phyloP scores from a whole-genome alignment of 2,113 vertebrate species.

The Psephotus haematonotus region DNA sequence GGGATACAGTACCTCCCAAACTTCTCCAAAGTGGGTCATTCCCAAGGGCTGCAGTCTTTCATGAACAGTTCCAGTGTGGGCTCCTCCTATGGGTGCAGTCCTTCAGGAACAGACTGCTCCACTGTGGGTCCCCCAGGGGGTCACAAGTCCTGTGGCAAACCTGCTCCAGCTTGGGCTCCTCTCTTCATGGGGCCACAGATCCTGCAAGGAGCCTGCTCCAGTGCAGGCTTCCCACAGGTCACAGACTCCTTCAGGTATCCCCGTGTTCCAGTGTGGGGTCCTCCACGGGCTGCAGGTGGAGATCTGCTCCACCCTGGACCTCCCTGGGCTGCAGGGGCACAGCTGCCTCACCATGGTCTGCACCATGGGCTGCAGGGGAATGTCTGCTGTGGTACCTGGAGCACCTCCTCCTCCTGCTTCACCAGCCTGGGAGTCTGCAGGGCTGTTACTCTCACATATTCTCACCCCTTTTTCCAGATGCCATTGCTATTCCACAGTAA shows the following conservation, averaged over 20 bases:
- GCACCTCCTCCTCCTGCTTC: background rate
- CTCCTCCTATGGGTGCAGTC: background rate
- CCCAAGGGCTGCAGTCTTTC: background rate
- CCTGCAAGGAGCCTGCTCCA: background rate
- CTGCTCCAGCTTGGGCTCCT: background rate
- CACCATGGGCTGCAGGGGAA: background rate
- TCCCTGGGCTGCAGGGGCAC: background rate
- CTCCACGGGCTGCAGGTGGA: background rate
- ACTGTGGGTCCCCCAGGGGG: background rate
- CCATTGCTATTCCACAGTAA: background rate
- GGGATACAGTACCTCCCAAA: background rate
- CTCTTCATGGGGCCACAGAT: background rate
- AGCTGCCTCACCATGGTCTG: background rate
- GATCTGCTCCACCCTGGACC: background rate
- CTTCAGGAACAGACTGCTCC: background rate
- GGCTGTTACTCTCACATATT: background rate
- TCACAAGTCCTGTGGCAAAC: background rate
- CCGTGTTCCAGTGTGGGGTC: background rate
- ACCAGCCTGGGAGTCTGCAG: background rate
- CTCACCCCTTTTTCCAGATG: background rate
- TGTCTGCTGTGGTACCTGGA: background rate
- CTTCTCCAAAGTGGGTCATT: background rate
- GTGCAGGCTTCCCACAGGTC: accelerated
- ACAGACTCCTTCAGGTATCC: background rate
- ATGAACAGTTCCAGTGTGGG: background rate